Base-by-base conservation (phyloP, 2,888 invertebrate genomes). In the Gortyna flavago region DNA sequence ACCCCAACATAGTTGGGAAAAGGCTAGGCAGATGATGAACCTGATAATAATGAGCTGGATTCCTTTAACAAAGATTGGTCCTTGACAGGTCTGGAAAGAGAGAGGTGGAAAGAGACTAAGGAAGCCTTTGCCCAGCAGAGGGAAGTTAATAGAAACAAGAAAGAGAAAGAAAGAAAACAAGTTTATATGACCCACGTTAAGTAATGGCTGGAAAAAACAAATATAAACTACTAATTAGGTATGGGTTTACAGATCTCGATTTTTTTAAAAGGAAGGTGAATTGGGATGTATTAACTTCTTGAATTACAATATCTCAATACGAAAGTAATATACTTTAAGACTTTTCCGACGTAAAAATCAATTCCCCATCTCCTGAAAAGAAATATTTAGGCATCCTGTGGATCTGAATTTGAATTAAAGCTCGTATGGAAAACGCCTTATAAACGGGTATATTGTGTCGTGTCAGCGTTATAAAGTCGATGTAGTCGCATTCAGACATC, bases 321-420 rank as follows among this genome's bases (percentile, higher is more conserved):
- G 11, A 57, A 67, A 79, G 35, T 38, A 41, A 65, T 70, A 61
- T 48, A 54, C 51, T 25, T 71, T 5, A 67, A 57, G 32, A 62
- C 70, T 61, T 68, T 51, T 38, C n/a, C 32, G 11, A 69, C 16
- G 13, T 13, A 32, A 48, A 69, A 72, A 41, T 41, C 38, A 72
- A 79, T 83, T 73, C 61, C 25, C 32, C 32, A 35, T 67, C 32
- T 84, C 84, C 82, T 88, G 89, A 91, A 91, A 88, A 81, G 87
- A 87, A 88, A 90, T 89, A 90, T 91, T 92, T 89, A 91, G 90
- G 90, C 89, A 85, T 84, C 79, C 81, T 86, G 86, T 90, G 88
- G 91, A 93, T 92, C 91, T 93, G 92, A 93, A 93, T 94, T 92
- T 92, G 91, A 92, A 93, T 92, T 89, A 91, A 89, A 88, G 88